phyloP scores from a whole-genome alignment of 2,888 invertebrate species.

The Apamea epomidion region DNA sequence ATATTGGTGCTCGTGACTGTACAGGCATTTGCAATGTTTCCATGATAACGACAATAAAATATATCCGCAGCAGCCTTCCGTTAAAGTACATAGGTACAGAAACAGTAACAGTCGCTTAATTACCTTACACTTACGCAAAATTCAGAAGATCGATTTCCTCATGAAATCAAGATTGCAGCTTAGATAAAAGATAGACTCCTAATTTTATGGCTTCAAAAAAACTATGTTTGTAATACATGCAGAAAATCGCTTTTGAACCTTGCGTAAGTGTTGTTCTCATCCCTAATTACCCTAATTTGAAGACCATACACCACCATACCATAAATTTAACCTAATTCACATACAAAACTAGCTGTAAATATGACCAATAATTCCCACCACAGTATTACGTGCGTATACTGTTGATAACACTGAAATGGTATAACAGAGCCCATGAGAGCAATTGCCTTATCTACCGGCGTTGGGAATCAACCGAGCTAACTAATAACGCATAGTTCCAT shows the following conservation, averaged over 20 bases:
- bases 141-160: not conserved
- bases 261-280: not conserved
- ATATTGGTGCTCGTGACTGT: no score
- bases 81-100: not conserved
- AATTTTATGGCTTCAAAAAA: not conserved
- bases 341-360: constrained; percentile 42
- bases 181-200: not conserved
- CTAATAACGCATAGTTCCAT: constrained; percentile 55
- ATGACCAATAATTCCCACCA: constrained; percentile 40
- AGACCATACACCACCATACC: no score
- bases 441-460: constrained; percentile 62
- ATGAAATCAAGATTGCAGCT: not conserved
- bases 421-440: constrained; percentile 59
- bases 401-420: constrained; percentile 58
- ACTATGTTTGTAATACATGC: not conserved
- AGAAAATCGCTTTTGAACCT: not conserved
- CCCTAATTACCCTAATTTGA: not conserved
- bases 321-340: constrained; percentile 25
- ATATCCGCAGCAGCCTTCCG: no score
- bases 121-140: not conserved
- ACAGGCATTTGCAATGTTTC: not conserved
- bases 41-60: no score
- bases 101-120: not conserved
- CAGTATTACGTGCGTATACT: constrained; percentile 30
- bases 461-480: constrained; percentile 51